These are phyloP conservation scores for Scrobipalpa atriplicella DNA, from an alignment of 2,888 invertebrate genomes.

Conservation along the genomic window DNA sequence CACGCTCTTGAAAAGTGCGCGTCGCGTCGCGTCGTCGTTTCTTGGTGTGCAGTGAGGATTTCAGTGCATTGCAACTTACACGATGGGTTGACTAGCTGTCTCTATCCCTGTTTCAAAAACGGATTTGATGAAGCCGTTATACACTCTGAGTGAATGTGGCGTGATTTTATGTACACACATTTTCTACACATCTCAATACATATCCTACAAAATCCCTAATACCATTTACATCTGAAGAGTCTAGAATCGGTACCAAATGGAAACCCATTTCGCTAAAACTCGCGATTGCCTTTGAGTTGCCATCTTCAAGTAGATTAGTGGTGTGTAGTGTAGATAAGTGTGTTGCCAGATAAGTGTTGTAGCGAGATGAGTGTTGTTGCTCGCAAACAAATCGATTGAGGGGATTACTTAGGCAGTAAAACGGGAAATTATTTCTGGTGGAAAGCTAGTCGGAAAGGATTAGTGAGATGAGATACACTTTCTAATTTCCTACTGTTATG, in stretches of 20 bases:
- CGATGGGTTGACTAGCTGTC: too few species aligned
- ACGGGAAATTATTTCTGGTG: slow-evolving; percentile 2
- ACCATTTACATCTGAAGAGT: slow-evolving; percentile 9
- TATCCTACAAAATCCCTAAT: not conserved
- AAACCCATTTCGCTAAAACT: slow-evolving; percentile 14
- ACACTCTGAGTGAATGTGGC: too few species aligned
- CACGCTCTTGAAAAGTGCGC: too few species aligned
- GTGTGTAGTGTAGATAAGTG: slow-evolving; percentile 4
- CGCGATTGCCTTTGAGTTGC: slow-evolving; percentile 2
- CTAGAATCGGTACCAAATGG: not conserved
- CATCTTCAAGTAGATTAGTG: slow-evolving; percentile 6
- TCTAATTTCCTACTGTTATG: too few species aligned
- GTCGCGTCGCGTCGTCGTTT: too few species aligned
- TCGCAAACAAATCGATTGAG: not conserved
- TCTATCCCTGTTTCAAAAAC: too few species aligned
- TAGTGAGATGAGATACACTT: not conserved
- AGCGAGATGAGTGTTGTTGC: not conserved
- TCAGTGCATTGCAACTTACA: too few species aligned
- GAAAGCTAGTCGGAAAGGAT: not conserved
- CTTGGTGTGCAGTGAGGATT: too few species aligned
- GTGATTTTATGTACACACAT: too few species aligned
- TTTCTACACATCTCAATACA: not conserved
- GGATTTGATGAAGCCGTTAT: too few species aligned
- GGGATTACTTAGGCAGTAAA: slow-evolving; percentile 4
- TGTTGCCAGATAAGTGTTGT: slow-evolving; percentile 6